These are phyloP conservation scores for Pocillopora damicornis DNA, from an alignment of 64 coral and sea anemone genomes.

Conservation along the genomic window DNA sequence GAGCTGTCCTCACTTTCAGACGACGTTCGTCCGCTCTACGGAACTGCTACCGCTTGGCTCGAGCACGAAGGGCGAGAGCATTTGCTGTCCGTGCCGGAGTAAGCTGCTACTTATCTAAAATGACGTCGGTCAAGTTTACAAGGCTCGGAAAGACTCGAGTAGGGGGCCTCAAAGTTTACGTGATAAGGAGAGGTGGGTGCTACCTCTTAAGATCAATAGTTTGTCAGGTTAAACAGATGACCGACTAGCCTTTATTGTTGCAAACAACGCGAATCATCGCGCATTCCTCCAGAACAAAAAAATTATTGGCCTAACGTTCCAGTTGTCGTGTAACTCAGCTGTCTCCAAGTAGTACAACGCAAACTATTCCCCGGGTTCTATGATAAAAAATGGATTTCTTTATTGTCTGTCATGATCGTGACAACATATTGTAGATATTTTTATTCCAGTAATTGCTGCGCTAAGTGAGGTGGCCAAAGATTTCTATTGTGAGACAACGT, in stretches of 20 bases:
- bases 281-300: too few species aligned
- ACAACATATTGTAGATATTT: too few species aligned
- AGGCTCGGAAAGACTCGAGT: neutral
- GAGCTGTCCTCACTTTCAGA: neutral
- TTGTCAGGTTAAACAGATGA: neutral
- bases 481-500: too few species aligned
- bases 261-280: too few species aligned
- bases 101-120: constrained; percentile 12
- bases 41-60: constrained; percentile 9
- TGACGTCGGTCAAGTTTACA: constrained; percentile 7
- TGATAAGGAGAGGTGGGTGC: constrained; percentile 3
- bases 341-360: too few species aligned
- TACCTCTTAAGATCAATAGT: neutral
- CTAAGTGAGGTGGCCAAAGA: too few species aligned
- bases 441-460: too few species aligned
- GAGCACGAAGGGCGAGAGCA: neutral
- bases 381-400: too few species aligned
- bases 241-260: neutral
- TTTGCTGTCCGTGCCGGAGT: constrained; percentile 18
- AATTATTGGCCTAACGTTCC: too few species aligned
- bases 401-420: too few species aligned
- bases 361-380: too few species aligned
- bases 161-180: constrained; percentile 23
- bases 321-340: too few species aligned
- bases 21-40: neutral